These are phyloP conservation scores for Leptocoma aspasia DNA, from an alignment of 2,113 vertebrate species.

Conservation along the genomic window DNA sequence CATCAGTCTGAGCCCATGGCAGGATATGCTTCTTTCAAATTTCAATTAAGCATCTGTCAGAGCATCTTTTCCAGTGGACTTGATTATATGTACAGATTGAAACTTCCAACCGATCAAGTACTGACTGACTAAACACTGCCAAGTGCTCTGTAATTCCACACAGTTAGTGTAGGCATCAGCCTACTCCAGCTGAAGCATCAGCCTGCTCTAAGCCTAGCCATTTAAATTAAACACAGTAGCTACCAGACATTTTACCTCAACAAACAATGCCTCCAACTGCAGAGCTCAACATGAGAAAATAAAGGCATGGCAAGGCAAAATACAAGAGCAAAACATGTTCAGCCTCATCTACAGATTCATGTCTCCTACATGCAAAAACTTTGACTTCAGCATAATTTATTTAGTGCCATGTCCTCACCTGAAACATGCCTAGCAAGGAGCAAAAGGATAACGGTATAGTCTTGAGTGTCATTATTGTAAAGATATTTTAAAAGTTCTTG, in stretches of 20 bases:
- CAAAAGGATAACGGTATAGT: background rate
- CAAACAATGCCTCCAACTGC: background rate
- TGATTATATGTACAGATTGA: background rate
- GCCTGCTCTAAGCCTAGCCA: background rate
- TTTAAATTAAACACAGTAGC: background rate
- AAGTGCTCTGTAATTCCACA: background rate
- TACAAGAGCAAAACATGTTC: background rate
- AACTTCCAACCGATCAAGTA: background rate
- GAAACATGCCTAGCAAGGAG: background rate
- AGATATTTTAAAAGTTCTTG: background rate
- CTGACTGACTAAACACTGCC: background rate
- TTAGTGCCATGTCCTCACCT: background rate
- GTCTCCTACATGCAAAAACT: background rate
- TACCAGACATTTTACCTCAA: background rate
- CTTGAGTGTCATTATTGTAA: background rate
- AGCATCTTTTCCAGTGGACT: constrained; percentile 20
- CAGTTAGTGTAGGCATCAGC: background rate
- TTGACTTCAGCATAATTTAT: background rate
- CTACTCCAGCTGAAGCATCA: background rate
- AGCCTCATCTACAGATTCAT: background rate
- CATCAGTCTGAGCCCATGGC: background rate
- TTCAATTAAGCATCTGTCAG: constrained; percentile 38
- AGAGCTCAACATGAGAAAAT: background rate
- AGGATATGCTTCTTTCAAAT: background rate
- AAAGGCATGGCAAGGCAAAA: background rate